Percentiles rank a stretch among this genome's conserved stretches.
These are phyloP conservation scores for Chamaetylas fuelleborni DNA, from an alignment of 2,113 vertebrate species.

Conservation along the genomic window DNA sequence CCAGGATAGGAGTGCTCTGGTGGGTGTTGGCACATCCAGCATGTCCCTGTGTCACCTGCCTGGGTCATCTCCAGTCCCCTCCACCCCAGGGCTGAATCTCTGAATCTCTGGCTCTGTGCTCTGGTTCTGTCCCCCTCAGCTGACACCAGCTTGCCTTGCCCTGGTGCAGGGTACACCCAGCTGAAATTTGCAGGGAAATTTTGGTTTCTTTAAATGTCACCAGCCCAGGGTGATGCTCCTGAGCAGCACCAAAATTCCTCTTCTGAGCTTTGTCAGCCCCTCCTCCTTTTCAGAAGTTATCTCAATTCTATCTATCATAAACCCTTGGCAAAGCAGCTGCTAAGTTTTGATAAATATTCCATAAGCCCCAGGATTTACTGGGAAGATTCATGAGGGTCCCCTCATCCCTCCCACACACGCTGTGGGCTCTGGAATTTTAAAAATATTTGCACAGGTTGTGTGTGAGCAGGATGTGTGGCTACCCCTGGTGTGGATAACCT, in stretches of 20 bases:
- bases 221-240: not conserved
- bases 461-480: not conserved
- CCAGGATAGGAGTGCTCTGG: not conserved
- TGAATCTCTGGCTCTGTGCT: not conserved
- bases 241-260: not conserved
- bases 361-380: conserved; percentile 22
- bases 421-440: conserved; percentile 32
- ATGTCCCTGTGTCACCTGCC: not conserved
- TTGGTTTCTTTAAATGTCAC: not conserved
- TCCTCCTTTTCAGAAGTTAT: not conserved
- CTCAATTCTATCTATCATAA: not conserved
- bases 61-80: not conserved
- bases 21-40: not conserved
- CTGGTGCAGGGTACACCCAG: not conserved
- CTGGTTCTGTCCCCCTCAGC: not conserved
- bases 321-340: not conserved
- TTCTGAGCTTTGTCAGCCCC: not conserved
- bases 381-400: conserved; percentile 37
- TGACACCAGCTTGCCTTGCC: not conserved
- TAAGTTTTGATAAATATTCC: not conserved
- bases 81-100: accelerated
- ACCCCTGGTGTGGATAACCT: not conserved
- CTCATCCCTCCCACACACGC: not conserved
- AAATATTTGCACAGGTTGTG: conserved; percentile 35
- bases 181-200: not conserved